phyloP scores from a whole-genome alignment of 2,888 invertebrate species.

The Parnassius smintheus region DNA sequence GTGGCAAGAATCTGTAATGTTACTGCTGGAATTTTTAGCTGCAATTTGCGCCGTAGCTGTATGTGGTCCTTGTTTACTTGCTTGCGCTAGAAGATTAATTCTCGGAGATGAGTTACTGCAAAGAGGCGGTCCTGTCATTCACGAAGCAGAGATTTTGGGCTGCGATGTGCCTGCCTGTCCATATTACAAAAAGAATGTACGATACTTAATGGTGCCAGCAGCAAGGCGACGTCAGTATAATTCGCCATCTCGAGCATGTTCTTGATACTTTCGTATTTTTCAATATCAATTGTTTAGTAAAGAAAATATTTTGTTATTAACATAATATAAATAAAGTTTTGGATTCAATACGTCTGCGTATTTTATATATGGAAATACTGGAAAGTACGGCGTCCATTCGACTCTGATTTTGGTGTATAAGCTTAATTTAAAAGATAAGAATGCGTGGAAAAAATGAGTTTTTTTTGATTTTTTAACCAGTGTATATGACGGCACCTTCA shows the following conservation, averaged over 20 bases:
- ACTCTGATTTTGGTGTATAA: too few species aligned
- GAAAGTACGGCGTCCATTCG: too few species aligned
- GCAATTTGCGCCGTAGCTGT: slow-evolving; percentile 69
- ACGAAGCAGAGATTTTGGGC: slow-evolving; percentile 62
- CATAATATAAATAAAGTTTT: too few species aligned
- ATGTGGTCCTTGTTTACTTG: slow-evolving; percentile 67
- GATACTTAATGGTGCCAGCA: slow-evolving; percentile 65
- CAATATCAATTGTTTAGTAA: slow-evolving; percentile 18
- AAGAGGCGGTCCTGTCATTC: slow-evolving; percentile 43
- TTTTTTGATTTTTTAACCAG: too few species aligned
- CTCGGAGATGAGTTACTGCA: slow-evolving; percentile 62
- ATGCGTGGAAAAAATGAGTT: too few species aligned
- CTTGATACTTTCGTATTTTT: slow-evolving; percentile 24
- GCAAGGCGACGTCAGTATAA: slow-evolving; percentile 49
- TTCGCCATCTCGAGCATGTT: slow-evolving; percentile 50
- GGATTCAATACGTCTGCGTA: background rate
- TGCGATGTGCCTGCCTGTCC: slow-evolving; percentile 74
- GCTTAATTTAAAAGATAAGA: too few species aligned
- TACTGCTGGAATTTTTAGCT: slow-evolving; percentile 62
- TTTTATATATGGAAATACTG: slow-evolving; percentile 20
- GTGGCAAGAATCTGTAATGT: slow-evolving; percentile 64
- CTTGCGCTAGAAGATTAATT: slow-evolving; percentile 59
- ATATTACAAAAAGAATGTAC: slow-evolving; percentile 69
- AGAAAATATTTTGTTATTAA: background rate
- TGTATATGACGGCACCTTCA: too few species aligned